phyloP scores from a whole-genome alignment of 2,113 vertebrate genomes.

The Cyanistes caeruleus region DNA sequence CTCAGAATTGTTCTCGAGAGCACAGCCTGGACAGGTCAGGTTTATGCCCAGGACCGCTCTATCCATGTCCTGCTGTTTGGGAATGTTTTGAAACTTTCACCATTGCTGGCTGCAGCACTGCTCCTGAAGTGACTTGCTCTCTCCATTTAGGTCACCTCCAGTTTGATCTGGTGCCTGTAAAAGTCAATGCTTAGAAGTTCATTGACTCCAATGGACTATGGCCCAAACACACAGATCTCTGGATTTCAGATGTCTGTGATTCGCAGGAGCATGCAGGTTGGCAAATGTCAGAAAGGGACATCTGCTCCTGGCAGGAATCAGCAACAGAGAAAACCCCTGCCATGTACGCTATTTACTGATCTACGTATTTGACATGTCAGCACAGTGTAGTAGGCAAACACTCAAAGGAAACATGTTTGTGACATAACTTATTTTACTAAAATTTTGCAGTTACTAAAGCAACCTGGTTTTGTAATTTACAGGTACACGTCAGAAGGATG shows the following conservation, averaged over 20 bases:
- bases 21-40: fast-evolving
- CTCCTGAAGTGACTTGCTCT: neutral
- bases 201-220: neutral
- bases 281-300: neutral
- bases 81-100: neutral
- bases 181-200: neutral
- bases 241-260: neutral
- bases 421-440: neutral
- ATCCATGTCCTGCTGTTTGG: neutral
- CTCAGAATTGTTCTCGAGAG: neutral
- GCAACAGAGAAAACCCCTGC: neutral
- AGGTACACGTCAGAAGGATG: neutral
- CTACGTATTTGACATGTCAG: neutral
- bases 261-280: neutral
- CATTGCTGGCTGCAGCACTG: neutral
- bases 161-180: neutral
- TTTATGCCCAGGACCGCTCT: neutral
- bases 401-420: neutral
- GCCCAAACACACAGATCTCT: neutral
- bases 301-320: neutral
- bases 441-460: neutral
- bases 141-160: neutral
- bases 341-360: neutral
- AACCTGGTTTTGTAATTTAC: neutral
- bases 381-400: neutral